Evolutionary conservation across 2,113 vertebrate species (phyloP), one percentile per base, ranked within the genome.

Genomic region (Tragelaphus strepsiceros): DNA sequence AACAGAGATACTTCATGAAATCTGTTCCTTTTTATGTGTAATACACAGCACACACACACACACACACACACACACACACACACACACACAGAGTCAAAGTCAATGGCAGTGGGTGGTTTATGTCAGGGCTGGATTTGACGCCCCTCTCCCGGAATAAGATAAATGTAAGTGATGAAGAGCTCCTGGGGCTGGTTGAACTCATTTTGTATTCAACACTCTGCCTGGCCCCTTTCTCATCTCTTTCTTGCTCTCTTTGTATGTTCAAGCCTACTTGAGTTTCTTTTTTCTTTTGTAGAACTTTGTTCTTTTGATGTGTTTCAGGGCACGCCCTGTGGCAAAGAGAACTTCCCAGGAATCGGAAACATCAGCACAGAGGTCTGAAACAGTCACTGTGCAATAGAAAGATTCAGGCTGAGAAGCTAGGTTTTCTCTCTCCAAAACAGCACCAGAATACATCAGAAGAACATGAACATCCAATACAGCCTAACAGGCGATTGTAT

Each of bases 231-330:
- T 98, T 99, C 98, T 99, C 98, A 98, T 98, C 98, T 98, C 98
- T 98, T 98, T 99, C 98, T 98, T 97, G 86, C 97, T 98, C 98
- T 98, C 98, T 99, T 99, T 99, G 99, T 99, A 99, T 98, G 98
- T 99, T 99, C 98, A 99, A 99, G 99, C 99, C 99, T 99, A 98
- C 99, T 99, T 99, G 98, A 99, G 99, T 99, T 99, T 99, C 99
- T 99, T 99, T 99, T 99, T 99, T 98, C 99, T 99, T 99, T 99
- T 99, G 99, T 99, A 98, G 98, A 98, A 99, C 97, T 99, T 99
- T 97, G 98, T 98, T 99, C 99, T 99, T 99, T 99, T 99, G 99
- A 99, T 99, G 99, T 99, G 35, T 98, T 98, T 98, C 98, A 99
- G 99, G 99, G 99, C 99, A 99, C 99, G 99, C 99, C 99, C 99